Conservation (phyloP, 2,113 vertebrate genomes). For the Tichodroma muraria region DNA sequence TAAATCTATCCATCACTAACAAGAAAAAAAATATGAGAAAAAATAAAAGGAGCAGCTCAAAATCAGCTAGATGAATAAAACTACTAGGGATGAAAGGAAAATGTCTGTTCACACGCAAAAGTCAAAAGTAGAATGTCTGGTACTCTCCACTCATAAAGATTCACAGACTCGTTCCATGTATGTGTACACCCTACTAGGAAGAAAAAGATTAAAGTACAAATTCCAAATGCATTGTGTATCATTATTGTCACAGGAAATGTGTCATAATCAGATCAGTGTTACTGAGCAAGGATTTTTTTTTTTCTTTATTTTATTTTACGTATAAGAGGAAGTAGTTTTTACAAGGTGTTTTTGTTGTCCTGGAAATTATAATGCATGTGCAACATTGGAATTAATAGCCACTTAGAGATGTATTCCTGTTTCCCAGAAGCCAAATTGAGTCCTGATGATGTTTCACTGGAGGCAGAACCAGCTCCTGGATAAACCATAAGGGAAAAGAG, state of each 20-base stretch:
- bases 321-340: not conserved
- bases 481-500: not conserved
- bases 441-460: constrained; percentile 22
- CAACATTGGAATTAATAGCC: not conserved
- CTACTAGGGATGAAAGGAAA: not conserved
- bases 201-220: not conserved
- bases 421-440: constrained; percentile 3
- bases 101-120: not conserved
- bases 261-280: not conserved
- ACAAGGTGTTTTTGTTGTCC: not conserved
- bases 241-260: not conserved
- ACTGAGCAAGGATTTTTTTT: not conserved
- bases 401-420: not conserved
- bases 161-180: accelerated
- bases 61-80: not conserved
- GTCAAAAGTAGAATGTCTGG: not conserved
- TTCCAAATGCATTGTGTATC: not conserved
- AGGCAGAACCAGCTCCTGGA: not conserved
- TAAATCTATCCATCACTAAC: constrained; percentile 20
- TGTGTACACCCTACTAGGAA: not conserved
- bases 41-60: not conserved
- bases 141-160: not conserved
- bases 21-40: not conserved
- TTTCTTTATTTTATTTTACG: not conserved
- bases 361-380: not conserved